Evolutionary conservation across 2,888 invertebrate species (phyloP), one percentile per base, ranked within the genome.

Genomic region (Erynnis tages): DNA sequence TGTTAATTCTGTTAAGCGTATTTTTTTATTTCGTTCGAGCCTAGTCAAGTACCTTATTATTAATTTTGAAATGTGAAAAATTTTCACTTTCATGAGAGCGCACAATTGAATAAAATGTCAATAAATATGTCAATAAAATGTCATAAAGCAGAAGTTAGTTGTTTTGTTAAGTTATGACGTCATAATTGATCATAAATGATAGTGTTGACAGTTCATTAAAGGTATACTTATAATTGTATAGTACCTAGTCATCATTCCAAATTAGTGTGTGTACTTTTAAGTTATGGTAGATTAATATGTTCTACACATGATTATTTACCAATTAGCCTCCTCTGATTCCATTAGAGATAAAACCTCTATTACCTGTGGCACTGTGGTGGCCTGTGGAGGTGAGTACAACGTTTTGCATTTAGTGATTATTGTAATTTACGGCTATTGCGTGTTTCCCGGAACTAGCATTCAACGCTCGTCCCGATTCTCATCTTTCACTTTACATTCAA

Each of bases 401-500:
- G 44, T 52, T 52, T 47, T 44, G 50, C 44, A 52, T 52, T 52
- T 37, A 23, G 50, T 37, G 50, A 52, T 52, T 37, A 52, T 52
- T 52, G 43, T 37, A 52, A 52, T 44, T 52, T 52, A 52, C 50
- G 35, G 37, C 44, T 37, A 52, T 52, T 52, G 44, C 50, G 50
- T 29, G 50, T 69, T 76, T 82, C 77, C 81, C 69, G 82, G 75
- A 77, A 80, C 68, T 65, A 60, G 61, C 64, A 69, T 71, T 72
- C 62, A 71, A 27, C 35, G 52, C 37, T 37, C 29, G 64, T 74
- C 71, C 71, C 69, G 64, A 66, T 76, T 76, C 79, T 81, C 80
- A 76, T 75, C 69, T 76, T 78, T 73, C 76, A 74, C 55, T 62
- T 60, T 61, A 58, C 60, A 59, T 65, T 65, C 61, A 67, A 62